phyloP scores from a whole-genome alignment of 2,113 vertebrate species.

The Clarias magur region DNA sequence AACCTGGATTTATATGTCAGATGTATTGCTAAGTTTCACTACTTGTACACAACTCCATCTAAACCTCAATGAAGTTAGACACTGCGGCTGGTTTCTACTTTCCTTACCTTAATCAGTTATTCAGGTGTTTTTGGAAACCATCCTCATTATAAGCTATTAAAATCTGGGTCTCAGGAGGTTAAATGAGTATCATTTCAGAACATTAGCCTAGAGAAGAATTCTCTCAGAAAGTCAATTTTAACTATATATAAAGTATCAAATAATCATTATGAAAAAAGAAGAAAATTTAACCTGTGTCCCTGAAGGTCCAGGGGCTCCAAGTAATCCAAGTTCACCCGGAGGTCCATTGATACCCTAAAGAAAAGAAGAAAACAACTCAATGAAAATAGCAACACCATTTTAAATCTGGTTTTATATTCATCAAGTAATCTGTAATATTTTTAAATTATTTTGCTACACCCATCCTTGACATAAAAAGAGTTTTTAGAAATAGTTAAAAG shows the following conservation, averaged over 20 bases:
- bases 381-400: too few species aligned
- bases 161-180: too few species aligned
- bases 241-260: neutral
- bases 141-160: neutral
- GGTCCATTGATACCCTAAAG: constrained; percentile 62
- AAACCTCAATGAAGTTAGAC: neutral
- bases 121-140: neutral
- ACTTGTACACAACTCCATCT: neutral
- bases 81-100: neutral
- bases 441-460: too few species aligned
- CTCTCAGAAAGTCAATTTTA: neutral
- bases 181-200: neutral
- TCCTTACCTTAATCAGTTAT: neutral
- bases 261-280: neutral
- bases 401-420: too few species aligned
- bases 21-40: neutral
- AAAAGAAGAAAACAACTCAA: constrained; percentile 6
- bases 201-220: neutral
- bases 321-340: constrained; percentile 56
- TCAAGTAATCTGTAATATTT: too few species aligned
- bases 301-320: constrained; percentile 60
- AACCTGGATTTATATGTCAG: neutral
- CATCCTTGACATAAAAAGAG: too few species aligned
- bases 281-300: constrained; percentile 63
- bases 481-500: too few species aligned